phyloP scores from a whole-genome alignment of 2,888 invertebrate species.

The Congeria kusceri region DNA sequence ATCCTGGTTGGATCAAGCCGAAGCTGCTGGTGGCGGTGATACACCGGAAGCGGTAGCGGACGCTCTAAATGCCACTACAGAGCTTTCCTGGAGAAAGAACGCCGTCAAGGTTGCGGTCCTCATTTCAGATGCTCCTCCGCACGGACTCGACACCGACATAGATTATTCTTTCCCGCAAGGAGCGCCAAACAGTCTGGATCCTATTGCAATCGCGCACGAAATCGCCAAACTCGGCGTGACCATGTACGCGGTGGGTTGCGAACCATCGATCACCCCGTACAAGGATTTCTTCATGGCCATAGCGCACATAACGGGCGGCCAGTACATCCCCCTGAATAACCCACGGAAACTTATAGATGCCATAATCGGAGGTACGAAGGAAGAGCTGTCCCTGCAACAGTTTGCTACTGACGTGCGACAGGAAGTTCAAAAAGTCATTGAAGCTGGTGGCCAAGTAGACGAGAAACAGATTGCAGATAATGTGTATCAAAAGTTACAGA shows the following conservation, averaged over 20 bases:
- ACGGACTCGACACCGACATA: conserved; percentile 4
- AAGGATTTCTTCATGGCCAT: conserved; percentile 22
- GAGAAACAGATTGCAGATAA: neutral
- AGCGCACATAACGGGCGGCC: conserved; percentile 19
- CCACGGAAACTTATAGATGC: conserved; percentile 5
- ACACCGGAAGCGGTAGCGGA: conserved; percentile 21
- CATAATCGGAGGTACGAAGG: conserved; percentile 17
- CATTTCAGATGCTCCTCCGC: conserved; percentile 24
- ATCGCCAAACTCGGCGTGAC: conserved; percentile 9
- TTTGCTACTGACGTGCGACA: conserved; percentile 12
- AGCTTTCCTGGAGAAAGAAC: conserved; percentile 4
- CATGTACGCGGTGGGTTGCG: conserved; percentile 19
- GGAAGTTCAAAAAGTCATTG: conserved; percentile 3
- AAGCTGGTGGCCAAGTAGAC: neutral
- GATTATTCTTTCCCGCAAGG: conserved; percentile 9
- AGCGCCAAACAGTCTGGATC: conserved; percentile 7
- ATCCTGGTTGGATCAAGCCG: conserved; percentile 8
- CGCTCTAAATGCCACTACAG: conserved; percentile 9
- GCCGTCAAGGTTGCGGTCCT: conserved; percentile 10
- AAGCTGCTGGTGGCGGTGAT: conserved; percentile 14
- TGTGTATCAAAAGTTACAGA: neutral
- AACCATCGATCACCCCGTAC: conserved; percentile 16
- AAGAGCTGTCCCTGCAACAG: conserved; percentile 20
- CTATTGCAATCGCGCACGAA: conserved; percentile 11
- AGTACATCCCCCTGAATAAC: conserved; percentile 15